phyloP scores from a whole-genome alignment of 2,888 invertebrate species.

The Agrochola circellaris region DNA sequence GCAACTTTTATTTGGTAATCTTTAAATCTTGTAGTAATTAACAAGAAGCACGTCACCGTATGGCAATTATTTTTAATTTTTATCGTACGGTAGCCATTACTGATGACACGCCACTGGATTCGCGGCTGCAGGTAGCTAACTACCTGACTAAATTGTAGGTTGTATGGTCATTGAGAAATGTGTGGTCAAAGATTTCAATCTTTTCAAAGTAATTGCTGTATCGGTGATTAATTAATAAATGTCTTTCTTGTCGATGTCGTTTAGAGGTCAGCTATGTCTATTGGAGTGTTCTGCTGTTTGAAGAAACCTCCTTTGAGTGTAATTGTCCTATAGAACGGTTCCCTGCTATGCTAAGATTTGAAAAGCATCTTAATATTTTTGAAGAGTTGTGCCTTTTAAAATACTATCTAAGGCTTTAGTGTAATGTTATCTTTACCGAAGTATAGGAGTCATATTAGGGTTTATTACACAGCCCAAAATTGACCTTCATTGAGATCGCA shows the following conservation, averaged over 20 bases:
- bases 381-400: background rate
- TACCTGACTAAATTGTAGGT: constrained; percentile 24
- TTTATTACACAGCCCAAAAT: background rate
- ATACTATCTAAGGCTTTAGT: background rate
- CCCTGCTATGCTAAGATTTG: background rate
- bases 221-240: too few species aligned
- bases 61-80: constrained; percentile 29
- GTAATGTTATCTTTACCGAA: background rate
- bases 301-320: background rate
- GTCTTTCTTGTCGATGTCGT: background rate
- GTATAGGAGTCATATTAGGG: background rate
- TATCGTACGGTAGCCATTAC: constrained; percentile 36
- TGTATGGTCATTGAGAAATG: constrained; percentile 9
- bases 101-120: constrained; percentile 41
- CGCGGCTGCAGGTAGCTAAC: background rate
- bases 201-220: too few species aligned
- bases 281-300: background rate
- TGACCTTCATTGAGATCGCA: too few species aligned
- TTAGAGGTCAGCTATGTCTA: background rate
- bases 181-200: background rate
- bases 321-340: background rate
- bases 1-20: constrained; percentile 26
- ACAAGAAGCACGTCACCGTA: background rate
- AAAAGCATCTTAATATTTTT: background rate
- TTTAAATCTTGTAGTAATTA: constrained; percentile 29